Base-by-base conservation (phyloP, 53 echinoderm and acorn worm species). In the Actinopyga echinites region DNA sequence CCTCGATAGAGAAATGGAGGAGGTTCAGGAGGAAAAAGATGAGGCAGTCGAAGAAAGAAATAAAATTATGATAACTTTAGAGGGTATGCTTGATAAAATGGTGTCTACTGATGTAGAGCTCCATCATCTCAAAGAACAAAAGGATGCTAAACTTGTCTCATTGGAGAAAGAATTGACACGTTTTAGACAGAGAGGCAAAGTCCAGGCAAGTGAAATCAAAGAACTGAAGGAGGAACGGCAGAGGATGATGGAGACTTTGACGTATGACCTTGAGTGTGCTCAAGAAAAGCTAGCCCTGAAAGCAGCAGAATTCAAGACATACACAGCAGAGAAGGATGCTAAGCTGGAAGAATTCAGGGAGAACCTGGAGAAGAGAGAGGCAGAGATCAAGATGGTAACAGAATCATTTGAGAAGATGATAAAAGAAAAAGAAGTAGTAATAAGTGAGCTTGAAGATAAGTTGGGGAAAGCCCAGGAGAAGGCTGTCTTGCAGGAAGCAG, bases 1-100 rank as follows among this genome's bases (percentile, higher is more conserved):
- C 25, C 69, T 92, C 5, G 77, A 82, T 23, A 32, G 86, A 43
- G 53, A 71, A 30, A 79, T 92, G 17, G 65, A 74, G 32, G 82
- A 87, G 21, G 23, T 83, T 38, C 66, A 88, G 43, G 35, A 20
- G 20, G 63, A 29, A 71, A 87, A 82, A 23, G 40, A 40, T 1
- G 71, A 71, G 24, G 71, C 71, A 40, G 52, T 73, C 34, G n/a
- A 53, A 13, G 53, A 83, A 60, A 83, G 82, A 31, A 34, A 44
- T 35, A 64, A 83, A 22, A 55, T 64, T 38, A 74, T 75, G 64
- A 33, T 37, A 11, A 56, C 52, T 58, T 53, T 75, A 64, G 61
- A 71, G 65, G 44, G 63, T 33, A 30, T 63, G 26, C 63, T 82
- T 64, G 64, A 83, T 40, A 42, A 65, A 37, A 82, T 88, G 75